Base-by-base conservation (phyloP, 1,140 invertebrate genomes). In the Drosophila rufa region DNA sequence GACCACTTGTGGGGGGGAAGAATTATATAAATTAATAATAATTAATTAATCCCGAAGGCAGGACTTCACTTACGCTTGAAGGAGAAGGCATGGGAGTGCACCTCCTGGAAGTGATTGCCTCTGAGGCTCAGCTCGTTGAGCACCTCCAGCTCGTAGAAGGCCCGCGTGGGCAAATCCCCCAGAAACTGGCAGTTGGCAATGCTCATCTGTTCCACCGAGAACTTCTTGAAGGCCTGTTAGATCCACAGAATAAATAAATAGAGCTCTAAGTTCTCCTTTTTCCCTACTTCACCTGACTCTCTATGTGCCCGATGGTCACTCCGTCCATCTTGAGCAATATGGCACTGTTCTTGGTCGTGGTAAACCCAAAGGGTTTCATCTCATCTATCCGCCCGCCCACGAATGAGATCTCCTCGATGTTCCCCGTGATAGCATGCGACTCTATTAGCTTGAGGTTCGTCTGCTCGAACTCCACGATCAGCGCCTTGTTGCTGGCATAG, bases 121-220 rank as follows among this genome's bases (percentile, higher is more conserved):
- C 95, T 94, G 75, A 97, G 94, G 17, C 94, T 93, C 40, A 97
- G 95, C 55, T 95, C 94, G 48, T 95, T 93, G 46, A 94, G 93
- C 12, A 97, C 95, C 69, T 95, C 95, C 40, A 97, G 92, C 59
- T 97, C 96, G 46, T 96, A 96, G 89, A 97, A 94, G 53, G 95
- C 94, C 46, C 96, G 94, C 60, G 96, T 96, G 1, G 96, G 96
- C 46, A 96, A 66, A 36, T 93, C 82, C 0, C 91, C 86, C 3
- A 93, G 85, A 40, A 96, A 94, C 5, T 83, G 92, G 17, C 93
- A 93, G 66, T 93, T 92, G 2, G 94, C 93, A 33, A 96, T 93
- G 36, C 94, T 92, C 75, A 97, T 93, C 70, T 95, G 95, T 36
- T 94, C 93, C 0, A 96, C 94, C 33, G 95, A 94, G 83, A 97